phyloP scores from a whole-genome alignment of 2,888 invertebrate genomes.

The Torymus tubicola region DNA sequence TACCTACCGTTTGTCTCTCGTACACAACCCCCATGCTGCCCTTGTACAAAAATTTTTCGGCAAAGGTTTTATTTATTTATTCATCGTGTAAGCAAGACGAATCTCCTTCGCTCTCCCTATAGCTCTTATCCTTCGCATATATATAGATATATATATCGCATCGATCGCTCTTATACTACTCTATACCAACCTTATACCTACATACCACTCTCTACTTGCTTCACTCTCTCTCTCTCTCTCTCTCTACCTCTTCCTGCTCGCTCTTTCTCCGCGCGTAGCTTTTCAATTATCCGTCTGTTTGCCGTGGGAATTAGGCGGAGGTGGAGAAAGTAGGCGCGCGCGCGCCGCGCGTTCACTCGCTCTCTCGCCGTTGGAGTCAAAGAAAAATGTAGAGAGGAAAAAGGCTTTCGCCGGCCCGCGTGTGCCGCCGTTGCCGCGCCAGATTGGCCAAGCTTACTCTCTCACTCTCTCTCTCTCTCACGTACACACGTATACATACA shows the following conservation, averaged over 20 bases:
- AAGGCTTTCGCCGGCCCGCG: slow-evolving; percentile 29
- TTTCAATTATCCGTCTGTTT: slow-evolving; percentile 59
- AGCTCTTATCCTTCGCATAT: too few species aligned
- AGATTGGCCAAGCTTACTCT: slow-evolving; percentile 32
- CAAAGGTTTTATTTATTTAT: too few species aligned
- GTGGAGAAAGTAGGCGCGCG: slow-evolving; percentile 31
- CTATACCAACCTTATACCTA: background rate
- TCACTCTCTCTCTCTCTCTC: slow-evolving; percentile 38
- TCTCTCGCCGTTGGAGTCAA: slow-evolving; percentile 26
- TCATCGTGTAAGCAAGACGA: too few species aligned
- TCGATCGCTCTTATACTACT: background rate
- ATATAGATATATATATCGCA: background rate
- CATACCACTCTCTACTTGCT: slow-evolving; percentile 34
- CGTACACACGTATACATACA: too few species aligned
- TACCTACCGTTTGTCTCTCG: too few species aligned
- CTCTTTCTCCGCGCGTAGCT: slow-evolving; percentile 46
- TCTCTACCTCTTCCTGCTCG: slow-evolving; percentile 44
- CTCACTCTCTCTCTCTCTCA: too few species aligned
- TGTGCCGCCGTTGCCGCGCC: slow-evolving; percentile 35
- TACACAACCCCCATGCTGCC: too few species aligned
- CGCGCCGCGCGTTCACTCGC: background rate
- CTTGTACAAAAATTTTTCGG: too few species aligned
- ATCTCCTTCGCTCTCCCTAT: too few species aligned
- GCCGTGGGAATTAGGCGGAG: slow-evolving; percentile 54
- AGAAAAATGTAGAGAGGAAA: slow-evolving; percentile 36